Percentiles rank a stretch among this genome's conserved stretches.
Conservation (phyloP, 2,113 vertebrate species). For the Plectropomus leopardus region DNA sequence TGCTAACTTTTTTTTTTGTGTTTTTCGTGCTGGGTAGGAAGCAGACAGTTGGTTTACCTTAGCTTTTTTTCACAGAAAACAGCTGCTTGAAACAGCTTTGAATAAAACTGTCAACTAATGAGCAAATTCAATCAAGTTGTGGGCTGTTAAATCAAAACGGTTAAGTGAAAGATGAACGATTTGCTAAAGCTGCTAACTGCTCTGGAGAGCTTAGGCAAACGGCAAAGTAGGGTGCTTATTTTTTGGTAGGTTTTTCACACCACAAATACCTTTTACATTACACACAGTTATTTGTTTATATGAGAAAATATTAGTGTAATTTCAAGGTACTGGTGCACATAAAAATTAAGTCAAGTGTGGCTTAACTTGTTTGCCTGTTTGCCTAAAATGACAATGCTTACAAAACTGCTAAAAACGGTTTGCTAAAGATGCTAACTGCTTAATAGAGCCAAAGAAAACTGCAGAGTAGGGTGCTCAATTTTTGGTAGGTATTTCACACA, state of each 20-base stretch:
- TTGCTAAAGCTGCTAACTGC: background rate
- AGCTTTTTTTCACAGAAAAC: background rate
- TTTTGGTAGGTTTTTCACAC: background rate
- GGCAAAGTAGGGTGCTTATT: background rate
- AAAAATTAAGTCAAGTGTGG: background rate
- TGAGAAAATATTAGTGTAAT: background rate
- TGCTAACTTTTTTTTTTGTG: conserved; percentile 5
- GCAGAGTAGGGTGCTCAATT: background rate
- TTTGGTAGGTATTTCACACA: background rate
- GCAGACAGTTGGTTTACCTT: background rate
- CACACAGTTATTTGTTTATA: background rate
- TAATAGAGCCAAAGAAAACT: background rate
- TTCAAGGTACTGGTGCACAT: background rate
- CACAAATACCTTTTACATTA: background rate
- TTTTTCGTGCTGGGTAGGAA: background rate
- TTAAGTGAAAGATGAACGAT: background rate
- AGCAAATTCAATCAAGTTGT: background rate
- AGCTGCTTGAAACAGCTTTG: background rate
- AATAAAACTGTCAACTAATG: background rate
- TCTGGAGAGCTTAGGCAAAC: background rate
- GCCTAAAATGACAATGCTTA: background rate
- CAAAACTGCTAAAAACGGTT: background rate
- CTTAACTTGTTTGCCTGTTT: background rate
- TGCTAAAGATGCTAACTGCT: background rate
- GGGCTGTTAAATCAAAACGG: background rate